Conservation (phyloP, 2,888 invertebrate genomes). For the Stramonita haemastoma region DNA sequence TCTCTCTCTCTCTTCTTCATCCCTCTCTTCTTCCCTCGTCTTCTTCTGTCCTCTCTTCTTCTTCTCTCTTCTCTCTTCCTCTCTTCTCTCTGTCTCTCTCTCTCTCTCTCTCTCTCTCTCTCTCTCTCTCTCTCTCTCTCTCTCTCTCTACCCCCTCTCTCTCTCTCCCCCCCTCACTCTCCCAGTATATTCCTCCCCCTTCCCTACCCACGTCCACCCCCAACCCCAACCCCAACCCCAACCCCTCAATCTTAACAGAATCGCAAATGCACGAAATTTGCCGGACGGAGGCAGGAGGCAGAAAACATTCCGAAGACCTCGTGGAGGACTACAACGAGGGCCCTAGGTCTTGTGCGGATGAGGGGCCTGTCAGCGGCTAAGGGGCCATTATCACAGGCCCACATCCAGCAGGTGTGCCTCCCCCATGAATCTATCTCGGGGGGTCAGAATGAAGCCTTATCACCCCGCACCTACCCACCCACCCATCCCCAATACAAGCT, state of each 20-base stretch:
- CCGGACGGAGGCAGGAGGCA: no score
- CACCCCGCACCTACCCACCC: not conserved
- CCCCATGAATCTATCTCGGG: not conserved
- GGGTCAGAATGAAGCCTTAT: not conserved
- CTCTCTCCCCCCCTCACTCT: not conserved
- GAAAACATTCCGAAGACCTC: not conserved
- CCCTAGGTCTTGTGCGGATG: not conserved
- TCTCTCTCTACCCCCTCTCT: not conserved
- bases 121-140: not conserved
- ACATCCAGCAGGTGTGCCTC: not conserved
- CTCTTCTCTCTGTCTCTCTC: constrained; percentile 6
- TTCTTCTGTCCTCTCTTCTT: not conserved
- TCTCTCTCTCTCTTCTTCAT: not conserved
- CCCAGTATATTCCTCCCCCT: not conserved
- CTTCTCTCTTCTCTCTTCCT: not conserved
- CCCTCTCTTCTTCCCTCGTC: not conserved
- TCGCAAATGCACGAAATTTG: no score
- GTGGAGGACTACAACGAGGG: not conserved
- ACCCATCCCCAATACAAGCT: no score
- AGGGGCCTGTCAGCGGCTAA: not conserved
- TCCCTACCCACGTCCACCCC: not conserved
- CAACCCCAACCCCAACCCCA: not conserved
- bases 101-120: not conserved
- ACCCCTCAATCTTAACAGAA: no score
- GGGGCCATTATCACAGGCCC: not conserved